These are phyloP conservation scores for Cynopterus brachyotis DNA, from an alignment of 2,113 vertebrate species.

Conservation along the genomic window DNA sequence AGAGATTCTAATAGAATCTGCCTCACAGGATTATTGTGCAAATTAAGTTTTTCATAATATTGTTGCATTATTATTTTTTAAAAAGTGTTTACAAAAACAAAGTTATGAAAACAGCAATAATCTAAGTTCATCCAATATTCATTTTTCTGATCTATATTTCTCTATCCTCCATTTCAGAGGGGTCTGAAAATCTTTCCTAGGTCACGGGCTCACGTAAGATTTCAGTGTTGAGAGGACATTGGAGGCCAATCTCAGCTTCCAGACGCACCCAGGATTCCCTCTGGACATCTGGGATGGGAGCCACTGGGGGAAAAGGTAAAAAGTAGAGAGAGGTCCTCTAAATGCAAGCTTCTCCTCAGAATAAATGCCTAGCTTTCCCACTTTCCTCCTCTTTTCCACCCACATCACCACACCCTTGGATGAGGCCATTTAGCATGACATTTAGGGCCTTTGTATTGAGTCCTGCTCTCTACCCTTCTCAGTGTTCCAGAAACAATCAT, in stretches of 20 bases:
- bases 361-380: background rate
- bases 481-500: background rate
- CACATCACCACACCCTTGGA: background rate
- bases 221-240: background rate
- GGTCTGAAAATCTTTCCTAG: background rate
- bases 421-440: background rate
- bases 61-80: background rate
- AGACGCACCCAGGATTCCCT: background rate
- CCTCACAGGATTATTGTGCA: background rate
- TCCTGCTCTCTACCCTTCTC: background rate
- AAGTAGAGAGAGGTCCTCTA: background rate
- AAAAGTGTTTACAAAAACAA: background rate
- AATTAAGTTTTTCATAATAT: background rate
- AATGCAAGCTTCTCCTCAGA: background rate
- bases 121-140: background rate
- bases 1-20: background rate
- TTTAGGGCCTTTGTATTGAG: background rate
- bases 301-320: background rate
- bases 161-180: background rate
- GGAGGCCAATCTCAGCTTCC: background rate
- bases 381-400: background rate
- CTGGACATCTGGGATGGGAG: background rate
- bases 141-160: background rate
- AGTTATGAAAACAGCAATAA: background rate
- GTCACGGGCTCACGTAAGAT: background rate